These are phyloP conservation scores for Sesamia nonagrioides DNA, from an alignment of 1,140 invertebrate species.

Conservation along the genomic window DNA sequence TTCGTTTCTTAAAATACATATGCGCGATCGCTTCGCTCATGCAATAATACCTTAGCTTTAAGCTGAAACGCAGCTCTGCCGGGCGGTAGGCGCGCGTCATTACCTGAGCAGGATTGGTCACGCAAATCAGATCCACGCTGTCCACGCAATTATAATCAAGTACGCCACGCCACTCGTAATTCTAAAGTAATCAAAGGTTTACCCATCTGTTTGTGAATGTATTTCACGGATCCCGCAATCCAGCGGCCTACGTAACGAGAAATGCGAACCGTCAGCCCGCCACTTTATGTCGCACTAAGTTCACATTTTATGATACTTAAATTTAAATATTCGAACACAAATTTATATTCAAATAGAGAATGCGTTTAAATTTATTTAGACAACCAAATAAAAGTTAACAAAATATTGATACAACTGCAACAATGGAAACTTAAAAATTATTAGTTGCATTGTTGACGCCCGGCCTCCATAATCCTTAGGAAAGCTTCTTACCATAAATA, in stretches of 20 bases:
- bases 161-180: conserved; percentile 79
- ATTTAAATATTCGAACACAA: conserved; percentile 49
- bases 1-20: not conserved
- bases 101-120: conserved; percentile 80
- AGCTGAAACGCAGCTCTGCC: conserved; percentile 44
- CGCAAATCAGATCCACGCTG: conserved; percentile 81
- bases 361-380: conserved; percentile 46
- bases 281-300: conserved; percentile 55
- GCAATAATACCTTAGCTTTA: conserved; percentile 34
- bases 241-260: conserved; percentile 48
- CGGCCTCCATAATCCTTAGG: conserved; percentile 83
- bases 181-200: conserved; percentile 84
- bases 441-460: conserved; percentile 80
- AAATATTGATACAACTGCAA: conserved; percentile 51
- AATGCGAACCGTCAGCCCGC: conserved; percentile 56
- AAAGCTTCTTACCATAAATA: conserved; percentile 87
- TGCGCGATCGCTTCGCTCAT: conserved; percentile 7
- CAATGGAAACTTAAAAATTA: conserved; percentile 56
- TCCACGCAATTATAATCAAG: conserved; percentile 86
- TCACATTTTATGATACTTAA: conserved; percentile 55
- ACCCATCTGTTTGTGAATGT: conserved; percentile 72
- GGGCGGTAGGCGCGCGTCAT: conserved; percentile 78
- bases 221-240: conserved; percentile 43
- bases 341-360: conserved; percentile 45
- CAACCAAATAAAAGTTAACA: conserved; percentile 53